Conservation (phyloP, 2,888 invertebrate species). For the Microctonus hyperodae region DNA sequence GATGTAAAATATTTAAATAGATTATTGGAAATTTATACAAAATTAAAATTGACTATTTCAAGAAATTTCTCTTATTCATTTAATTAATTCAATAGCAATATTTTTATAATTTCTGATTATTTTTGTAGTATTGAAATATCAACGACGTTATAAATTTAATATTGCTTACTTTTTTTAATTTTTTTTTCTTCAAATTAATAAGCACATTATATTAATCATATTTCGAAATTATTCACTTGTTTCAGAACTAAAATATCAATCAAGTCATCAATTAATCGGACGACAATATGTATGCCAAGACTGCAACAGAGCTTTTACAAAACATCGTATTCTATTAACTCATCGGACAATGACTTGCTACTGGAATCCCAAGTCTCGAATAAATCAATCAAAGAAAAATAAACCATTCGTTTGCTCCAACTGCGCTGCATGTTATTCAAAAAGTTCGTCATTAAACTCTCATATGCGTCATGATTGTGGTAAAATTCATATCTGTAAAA, state of each 20-base stretch:
- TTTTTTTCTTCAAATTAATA: too few species aligned
- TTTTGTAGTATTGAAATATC: too few species aligned
- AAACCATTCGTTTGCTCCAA: conserved; percentile 17
- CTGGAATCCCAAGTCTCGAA: conserved; percentile 12
- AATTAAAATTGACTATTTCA: too few species aligned
- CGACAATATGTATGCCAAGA: conserved; percentile 3
- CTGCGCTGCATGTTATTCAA: conserved; percentile 35
- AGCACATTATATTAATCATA: neutral
- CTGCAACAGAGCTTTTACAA: conserved; percentile 16
- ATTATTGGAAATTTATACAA: too few species aligned
- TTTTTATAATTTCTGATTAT: too few species aligned
- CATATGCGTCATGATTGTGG: conserved; percentile 43
- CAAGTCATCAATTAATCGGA: neutral
- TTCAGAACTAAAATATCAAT: neutral
- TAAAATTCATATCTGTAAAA: conserved; percentile 18
- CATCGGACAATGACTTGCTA: conserved; percentile 15
- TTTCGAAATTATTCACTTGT: neutral
- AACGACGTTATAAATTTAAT: too few species aligned
- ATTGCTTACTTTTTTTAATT: too few species aligned
- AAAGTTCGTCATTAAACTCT: conserved; percentile 24
- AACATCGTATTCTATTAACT: neutral
- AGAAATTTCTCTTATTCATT: too few species aligned
- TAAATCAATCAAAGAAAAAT: neutral
- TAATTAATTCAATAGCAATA: too few species aligned
- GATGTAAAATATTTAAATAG: too few species aligned